Conservation (phyloP, 2,113 vertebrate genomes). For the Cryptotis parvus region DNA sequence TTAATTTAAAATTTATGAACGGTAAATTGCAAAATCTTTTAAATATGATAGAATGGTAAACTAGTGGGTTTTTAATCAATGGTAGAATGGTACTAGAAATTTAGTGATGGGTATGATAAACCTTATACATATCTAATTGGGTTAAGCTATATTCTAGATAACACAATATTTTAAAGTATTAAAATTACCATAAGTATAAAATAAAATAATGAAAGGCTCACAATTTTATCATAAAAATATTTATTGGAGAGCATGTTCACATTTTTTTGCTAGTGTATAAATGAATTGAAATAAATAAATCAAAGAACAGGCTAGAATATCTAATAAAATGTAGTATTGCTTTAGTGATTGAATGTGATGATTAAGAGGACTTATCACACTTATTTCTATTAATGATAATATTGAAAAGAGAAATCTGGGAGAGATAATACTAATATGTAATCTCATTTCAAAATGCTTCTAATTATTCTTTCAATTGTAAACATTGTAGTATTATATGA, state of each 20-base stretch:
- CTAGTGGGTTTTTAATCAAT: too few relatives aligned
- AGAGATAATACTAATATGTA: background rate
- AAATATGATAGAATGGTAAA: background rate
- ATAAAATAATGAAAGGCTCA: too few relatives aligned
- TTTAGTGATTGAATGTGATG: background rate
- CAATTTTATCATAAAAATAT: constrained; percentile 31
- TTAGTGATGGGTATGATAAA: too few relatives aligned
- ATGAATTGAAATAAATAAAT: background rate
- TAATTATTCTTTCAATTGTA: constrained; percentile 3
- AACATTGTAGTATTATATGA: background rate
- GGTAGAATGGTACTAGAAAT: too few relatives aligned
- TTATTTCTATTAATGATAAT: background rate
- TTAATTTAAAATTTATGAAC: constrained; percentile 44
- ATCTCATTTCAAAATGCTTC: background rate
- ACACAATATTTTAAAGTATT: too few relatives aligned
- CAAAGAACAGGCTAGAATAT: background rate
- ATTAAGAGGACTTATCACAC: background rate
- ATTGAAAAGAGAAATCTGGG: background rate
- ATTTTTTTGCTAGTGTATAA: background rate
- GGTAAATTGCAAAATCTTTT: background rate
- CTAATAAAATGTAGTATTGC: background rate
- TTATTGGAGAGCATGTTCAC: background rate
- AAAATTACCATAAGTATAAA: too few relatives aligned
- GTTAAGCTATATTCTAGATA: too few relatives aligned
- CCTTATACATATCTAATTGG: too few relatives aligned